phyloP scores from a whole-genome alignment of 1,140 invertebrate species.

The Lithobius niger region DNA sequence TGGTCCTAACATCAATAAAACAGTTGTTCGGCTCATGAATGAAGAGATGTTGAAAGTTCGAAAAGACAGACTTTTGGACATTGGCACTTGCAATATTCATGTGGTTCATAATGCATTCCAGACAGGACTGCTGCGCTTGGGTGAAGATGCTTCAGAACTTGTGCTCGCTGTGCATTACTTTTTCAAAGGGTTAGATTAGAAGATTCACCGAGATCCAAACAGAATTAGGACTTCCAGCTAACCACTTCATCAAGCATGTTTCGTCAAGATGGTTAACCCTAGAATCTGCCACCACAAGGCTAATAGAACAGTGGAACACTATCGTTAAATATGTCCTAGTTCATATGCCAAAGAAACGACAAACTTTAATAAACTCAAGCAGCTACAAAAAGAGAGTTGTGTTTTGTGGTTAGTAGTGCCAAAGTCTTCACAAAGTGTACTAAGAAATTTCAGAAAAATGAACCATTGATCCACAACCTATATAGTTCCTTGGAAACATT shows the following conservation, averaged over 20 bases:
- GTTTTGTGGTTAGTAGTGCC: too few species aligned
- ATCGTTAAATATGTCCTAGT: too few species aligned
- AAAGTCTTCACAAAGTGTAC: too few species aligned
- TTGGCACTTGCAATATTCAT: conserved; percentile 15
- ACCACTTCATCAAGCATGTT: conserved; percentile 15
- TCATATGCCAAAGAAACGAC: too few species aligned
- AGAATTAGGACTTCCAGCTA: conserved; percentile 2
- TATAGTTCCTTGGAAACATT: too few species aligned
- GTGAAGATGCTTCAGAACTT: conserved; percentile 11
- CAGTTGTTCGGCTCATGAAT: conserved; percentile 18
- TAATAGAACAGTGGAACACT: conserved; percentile 13
- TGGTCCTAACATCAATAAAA: conserved; percentile 26
- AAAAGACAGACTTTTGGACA: conserved; percentile 12
- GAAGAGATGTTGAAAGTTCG: conserved; percentile 14
- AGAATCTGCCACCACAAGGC: conserved; percentile 11
- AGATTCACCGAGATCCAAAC: conserved; percentile 13
- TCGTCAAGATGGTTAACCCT: conserved; percentile 13
- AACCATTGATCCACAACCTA: too few species aligned
- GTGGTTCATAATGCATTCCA: conserved; percentile 14
- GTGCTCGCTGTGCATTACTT: conserved; percentile 12
- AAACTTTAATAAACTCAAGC: too few species aligned
- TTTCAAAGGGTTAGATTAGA: conserved; percentile 12
- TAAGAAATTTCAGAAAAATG: too few species aligned
- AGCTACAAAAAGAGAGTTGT: too few species aligned
- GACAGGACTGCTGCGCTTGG: conserved; percentile 10